Evolutionary conservation across 1,140 invertebrate species (phyloP).

Genomic region (Dinothrombium tinctorium): DNA sequence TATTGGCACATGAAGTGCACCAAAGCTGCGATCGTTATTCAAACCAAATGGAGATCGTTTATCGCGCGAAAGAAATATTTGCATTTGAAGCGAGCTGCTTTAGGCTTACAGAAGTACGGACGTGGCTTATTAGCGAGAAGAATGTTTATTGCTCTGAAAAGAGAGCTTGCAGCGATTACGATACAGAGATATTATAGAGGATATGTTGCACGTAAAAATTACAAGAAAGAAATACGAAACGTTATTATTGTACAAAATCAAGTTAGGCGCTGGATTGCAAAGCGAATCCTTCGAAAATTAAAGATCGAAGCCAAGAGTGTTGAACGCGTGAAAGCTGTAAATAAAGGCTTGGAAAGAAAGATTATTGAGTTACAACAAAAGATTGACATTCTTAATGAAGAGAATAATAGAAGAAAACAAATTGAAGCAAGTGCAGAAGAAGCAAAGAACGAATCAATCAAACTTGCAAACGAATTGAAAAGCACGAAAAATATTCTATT

Average conservation of each 20-base stretch:
- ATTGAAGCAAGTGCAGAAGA: neutral
- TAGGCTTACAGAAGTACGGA: conserved; percentile 41
- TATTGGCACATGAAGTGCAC: conserved; percentile 33
- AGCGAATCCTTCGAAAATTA: conserved; percentile 49
- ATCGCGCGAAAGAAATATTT: conserved; percentile 42
- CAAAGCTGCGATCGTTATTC: conserved; percentile 53
- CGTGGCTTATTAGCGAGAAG: conserved; percentile 28
- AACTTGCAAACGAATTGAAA: conserved; percentile 3
- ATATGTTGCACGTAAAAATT: conserved; percentile 44
- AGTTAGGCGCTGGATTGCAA: conserved; percentile 44
- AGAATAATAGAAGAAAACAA: neutral
- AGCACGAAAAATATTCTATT: conserved; percentile 4
- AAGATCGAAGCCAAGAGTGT: conserved; percentile 65
- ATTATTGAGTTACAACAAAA: conserved; percentile 86
- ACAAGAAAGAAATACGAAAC: conserved; percentile 32
- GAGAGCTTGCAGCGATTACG: conserved; percentile 34
- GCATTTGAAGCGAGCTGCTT: conserved; percentile 26
- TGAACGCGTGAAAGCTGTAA: conserved; percentile 79
- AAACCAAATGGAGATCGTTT: conserved; percentile 46
- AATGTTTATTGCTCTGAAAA: conserved; percentile 28
- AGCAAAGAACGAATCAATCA: neutral
- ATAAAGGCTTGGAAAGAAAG: conserved; percentile 93
- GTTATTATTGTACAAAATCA: conserved; percentile 64
- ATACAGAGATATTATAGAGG: conserved; percentile 52
- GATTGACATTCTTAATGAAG: conserved; percentile 40